phyloP scores from a whole-genome alignment of 2,888 invertebrate genomes.

The Hartigia nigra region DNA sequence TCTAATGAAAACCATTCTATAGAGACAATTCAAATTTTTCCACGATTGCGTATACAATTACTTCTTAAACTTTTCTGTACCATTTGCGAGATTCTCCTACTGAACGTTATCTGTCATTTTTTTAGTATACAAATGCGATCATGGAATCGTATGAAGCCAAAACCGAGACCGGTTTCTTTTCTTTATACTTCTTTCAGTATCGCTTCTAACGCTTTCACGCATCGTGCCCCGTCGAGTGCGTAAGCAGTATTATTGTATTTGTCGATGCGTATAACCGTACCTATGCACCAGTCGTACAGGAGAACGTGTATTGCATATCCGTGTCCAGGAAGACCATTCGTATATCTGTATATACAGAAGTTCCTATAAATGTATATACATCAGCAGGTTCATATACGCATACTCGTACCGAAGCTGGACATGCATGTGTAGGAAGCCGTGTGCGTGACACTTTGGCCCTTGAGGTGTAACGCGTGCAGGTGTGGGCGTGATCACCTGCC shows the following conservation, averaged over 20 bases:
- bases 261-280: constrained; percentile 10
- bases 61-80: background rate
- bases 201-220: constrained; percentile 17
- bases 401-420: background rate
- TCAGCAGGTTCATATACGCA: background rate
- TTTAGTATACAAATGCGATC: constrained; percentile 17
- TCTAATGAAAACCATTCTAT: background rate
- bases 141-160: constrained; percentile 37
- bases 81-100: background rate
- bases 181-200: constrained; percentile 1
- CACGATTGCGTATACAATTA: background rate
- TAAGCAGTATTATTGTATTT: constrained; percentile 26
- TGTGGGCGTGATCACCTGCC: constrained; percentile 61
- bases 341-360: background rate
- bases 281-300: background rate
- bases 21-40: constrained; percentile 19
- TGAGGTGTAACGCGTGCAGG: constrained; percentile 36
- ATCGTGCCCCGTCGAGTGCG: constrained; percentile 20
- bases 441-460: constrained; percentile 21
- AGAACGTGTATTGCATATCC: constrained; percentile 3
- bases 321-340: constrained; percentile 8
- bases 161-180: constrained; percentile 33
- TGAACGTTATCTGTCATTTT: background rate
- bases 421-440: background rate
- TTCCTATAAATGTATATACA: background rate